Conservation (phyloP, 2,797 vertebrate species). For the Cuniculus paca region DNA sequence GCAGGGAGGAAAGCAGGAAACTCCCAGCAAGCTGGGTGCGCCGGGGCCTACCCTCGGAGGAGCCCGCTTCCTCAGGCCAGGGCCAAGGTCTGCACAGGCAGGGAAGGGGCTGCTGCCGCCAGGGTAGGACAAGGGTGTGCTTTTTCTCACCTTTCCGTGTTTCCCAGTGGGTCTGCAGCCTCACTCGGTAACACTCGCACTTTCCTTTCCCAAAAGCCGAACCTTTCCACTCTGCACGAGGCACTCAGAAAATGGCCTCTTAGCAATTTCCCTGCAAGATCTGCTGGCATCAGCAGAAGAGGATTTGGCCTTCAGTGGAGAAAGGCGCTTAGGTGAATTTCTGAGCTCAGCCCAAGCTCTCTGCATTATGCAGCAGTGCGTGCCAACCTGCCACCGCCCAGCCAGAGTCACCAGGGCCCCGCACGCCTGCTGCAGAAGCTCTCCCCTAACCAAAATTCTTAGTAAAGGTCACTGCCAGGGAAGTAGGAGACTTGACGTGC, state of each 20-base stretch:
- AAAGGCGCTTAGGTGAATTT: slow-evolving; percentile 81
- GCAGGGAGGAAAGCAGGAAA: slow-evolving; percentile 63
- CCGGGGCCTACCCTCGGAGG: not conserved
- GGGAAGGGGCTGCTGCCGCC: not conserved
- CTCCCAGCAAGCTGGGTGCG: not conserved
- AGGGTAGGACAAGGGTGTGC: not conserved
- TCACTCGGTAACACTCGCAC: not conserved
- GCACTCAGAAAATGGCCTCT: slow-evolving; percentile 74
- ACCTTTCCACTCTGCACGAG: slow-evolving; percentile 31
- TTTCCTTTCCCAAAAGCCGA: slow-evolving; percentile 1
- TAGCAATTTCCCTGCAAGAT: slow-evolving; percentile 70
- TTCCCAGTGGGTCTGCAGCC: not conserved
- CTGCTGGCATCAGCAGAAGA: slow-evolving; percentile 77
- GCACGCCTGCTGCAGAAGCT: not conserved
- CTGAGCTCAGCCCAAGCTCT: slow-evolving; percentile 58
- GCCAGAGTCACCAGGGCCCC: slow-evolving; percentile 5
- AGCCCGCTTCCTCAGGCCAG: not conserved
- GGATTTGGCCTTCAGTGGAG: slow-evolving; percentile 71
- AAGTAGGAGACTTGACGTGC: not conserved
- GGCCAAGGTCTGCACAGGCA: no score
- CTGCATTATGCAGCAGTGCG: slow-evolving; percentile 1
- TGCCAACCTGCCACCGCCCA: slow-evolving; percentile 45
- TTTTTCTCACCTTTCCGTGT: not conserved
- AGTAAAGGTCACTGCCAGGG: not conserved
- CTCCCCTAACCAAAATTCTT: not conserved